These are phyloP conservation scores for Sorex maritimensis DNA, from an alignment of 2,797 vertebrate genomes.

Conservation along the genomic window DNA sequence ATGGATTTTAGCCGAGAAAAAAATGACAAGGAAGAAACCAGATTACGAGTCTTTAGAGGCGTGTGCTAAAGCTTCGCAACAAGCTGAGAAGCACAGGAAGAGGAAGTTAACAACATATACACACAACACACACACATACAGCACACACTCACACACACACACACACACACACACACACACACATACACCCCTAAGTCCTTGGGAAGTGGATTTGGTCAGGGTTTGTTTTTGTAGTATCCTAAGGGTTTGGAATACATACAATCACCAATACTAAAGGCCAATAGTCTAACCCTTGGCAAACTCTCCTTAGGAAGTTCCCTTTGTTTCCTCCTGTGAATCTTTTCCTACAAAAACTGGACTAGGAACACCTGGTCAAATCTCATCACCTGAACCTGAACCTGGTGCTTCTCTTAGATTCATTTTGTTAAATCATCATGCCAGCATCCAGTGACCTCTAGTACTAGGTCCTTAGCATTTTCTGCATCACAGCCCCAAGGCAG, in stretches of 20 bases:
- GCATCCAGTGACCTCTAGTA: neutral
- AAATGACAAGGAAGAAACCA: neutral
- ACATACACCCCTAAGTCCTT: too few species aligned
- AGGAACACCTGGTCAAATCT: neutral
- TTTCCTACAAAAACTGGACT: neutral
- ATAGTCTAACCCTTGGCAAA: neutral
- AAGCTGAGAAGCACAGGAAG: neutral
- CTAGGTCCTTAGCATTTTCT: neutral
- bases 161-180: too few species aligned
- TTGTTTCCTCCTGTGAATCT: neutral
- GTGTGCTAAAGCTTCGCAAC: neutral
- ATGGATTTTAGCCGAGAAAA: neutral
- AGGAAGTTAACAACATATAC: neutral
- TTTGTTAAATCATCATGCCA: neutral
- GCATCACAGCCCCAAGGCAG: rapidly evolving
- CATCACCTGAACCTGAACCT: neutral
- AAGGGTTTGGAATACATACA: neutral
- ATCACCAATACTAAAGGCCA: too few species aligned
- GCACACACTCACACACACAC: too few species aligned
- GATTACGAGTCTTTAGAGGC: neutral
- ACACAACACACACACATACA: neutral
- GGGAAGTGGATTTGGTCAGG: neutral
- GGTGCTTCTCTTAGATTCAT: rapidly evolving
- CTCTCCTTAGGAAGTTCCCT: neutral
- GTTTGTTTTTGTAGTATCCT: neutral